Evolutionary conservation across 2,113 vertebrate genomes (phyloP).

Genomic region (Passer domesticus): DNA sequence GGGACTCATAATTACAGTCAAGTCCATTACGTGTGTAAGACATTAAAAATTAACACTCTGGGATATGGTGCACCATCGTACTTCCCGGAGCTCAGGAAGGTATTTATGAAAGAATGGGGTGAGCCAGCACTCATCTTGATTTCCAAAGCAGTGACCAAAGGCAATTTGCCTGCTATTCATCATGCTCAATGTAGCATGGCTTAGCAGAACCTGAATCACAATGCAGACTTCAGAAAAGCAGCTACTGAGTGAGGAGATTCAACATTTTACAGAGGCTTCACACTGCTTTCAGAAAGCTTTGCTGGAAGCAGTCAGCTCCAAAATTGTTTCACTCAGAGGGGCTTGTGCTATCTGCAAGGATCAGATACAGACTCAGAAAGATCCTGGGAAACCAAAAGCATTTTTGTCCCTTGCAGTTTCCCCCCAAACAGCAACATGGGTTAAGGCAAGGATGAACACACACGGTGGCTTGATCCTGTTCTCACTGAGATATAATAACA

Average conservation of each 20-base stretch:
- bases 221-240: slow-evolving; percentile 7
- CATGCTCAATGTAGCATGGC: background rate
- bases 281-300: background rate
- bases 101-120: background rate
- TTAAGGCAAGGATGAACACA: background rate
- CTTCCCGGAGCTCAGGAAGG: background rate
- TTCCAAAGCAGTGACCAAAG: background rate
- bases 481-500: background rate
- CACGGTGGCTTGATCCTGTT: background rate
- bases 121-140: slow-evolving; percentile 18
- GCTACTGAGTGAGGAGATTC: background rate
- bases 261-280: background rate
- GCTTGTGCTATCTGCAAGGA: background rate
- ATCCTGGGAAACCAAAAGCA: background rate
- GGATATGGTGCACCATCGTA: background rate
- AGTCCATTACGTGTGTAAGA: slow-evolving; percentile 6
- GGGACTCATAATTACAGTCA: background rate
- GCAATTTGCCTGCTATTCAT: slow-evolving; percentile 9
- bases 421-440: background rate
- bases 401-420: background rate
- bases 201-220: slow-evolving; percentile 15
- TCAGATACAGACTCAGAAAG: background rate
- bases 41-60: slow-evolving; percentile 52
- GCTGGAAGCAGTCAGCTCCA: background rate
- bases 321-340: background rate